phyloP scores from a whole-genome alignment of 2,113 vertebrate genomes.

The Channa maculata region DNA sequence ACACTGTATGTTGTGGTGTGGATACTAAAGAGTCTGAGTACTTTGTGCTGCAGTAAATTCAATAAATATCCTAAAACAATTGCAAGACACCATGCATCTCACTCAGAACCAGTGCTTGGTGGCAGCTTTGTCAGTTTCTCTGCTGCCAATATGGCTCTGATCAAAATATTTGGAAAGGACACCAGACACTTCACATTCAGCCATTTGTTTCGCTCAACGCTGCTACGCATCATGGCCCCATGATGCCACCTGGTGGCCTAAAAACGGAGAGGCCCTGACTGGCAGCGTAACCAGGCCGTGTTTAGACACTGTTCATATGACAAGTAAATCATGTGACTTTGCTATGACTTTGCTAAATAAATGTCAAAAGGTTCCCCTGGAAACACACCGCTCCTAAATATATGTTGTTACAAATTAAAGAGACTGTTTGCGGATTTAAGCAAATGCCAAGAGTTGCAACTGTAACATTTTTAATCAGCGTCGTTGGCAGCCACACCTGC shows the following conservation, averaged over 20 bases:
- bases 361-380: too few relatives aligned
- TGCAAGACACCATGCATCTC: background rate
- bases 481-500: too few relatives aligned
- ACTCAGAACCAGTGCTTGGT: background rate
- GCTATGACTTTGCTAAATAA: too few relatives aligned
- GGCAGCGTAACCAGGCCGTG: too few relatives aligned
- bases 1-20: background rate
- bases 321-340: too few relatives aligned
- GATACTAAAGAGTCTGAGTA: too few relatives aligned
- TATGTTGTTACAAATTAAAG: background rate
- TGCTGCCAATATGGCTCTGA: background rate
- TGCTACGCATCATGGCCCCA: background rate
- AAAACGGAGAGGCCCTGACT: background rate
- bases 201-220: background rate
- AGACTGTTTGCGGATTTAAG: background rate
- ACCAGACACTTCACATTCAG: constrained; percentile 2
- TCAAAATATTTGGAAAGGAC: constrained; percentile 10
- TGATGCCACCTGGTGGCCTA: constrained; percentile 59
- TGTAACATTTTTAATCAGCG: too few relatives aligned
- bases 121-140: constrained; percentile 10
- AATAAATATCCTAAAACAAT: background rate
- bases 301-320: too few relatives aligned
- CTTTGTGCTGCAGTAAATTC: too few relatives aligned
- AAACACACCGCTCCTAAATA: background rate
- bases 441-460: too few relatives aligned